Evolutionary conservation across 1,140 invertebrate species (phyloP).

Genomic region (Lepidurus couesii): DNA sequence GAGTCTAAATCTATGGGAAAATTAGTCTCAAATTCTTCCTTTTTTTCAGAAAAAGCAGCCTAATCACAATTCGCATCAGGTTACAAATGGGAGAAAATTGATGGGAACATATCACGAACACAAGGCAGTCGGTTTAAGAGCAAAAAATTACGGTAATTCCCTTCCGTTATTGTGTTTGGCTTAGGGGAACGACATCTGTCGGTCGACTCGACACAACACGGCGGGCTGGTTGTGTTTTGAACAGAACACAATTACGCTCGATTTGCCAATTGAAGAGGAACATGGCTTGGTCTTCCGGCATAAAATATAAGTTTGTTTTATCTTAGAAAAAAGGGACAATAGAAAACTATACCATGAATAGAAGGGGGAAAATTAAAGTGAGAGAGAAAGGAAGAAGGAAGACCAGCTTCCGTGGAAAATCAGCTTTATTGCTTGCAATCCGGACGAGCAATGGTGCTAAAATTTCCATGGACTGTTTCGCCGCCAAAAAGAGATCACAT

Average conservation of each 20-base stretch:
- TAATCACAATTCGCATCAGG: slow-evolving; percentile 15
- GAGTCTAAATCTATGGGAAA: too few species aligned
- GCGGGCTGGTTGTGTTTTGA: background rate
- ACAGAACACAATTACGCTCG: background rate
- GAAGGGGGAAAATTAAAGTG: background rate
- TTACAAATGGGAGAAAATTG: background rate
- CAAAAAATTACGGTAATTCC: background rate
- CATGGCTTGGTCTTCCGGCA: slow-evolving; percentile 3
- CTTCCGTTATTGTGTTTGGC: slow-evolving; percentile 4
- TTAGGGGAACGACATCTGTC: background rate
- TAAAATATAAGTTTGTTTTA: background rate
- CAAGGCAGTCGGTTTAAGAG: slow-evolving; percentile 1
- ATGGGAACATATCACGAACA: slow-evolving; percentile 22
- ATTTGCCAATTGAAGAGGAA: slow-evolving; percentile 3
- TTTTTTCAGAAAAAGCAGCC: background rate
- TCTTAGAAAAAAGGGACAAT: background rate
- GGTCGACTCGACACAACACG: background rate
- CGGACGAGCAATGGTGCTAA: background rate
- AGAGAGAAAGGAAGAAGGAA: slow-evolving; percentile 17
- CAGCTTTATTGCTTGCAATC: background rate
- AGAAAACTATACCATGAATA: background rate
- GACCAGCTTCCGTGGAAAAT: slow-evolving; percentile 8
- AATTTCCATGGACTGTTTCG: background rate
- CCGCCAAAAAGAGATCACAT: background rate
- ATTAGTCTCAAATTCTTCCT: background rate